Evolutionary conservation across 2,797 vertebrate species (phyloP), one percentile per base, ranked within the genome.

Genomic region (Podarcis siculus): DNA sequence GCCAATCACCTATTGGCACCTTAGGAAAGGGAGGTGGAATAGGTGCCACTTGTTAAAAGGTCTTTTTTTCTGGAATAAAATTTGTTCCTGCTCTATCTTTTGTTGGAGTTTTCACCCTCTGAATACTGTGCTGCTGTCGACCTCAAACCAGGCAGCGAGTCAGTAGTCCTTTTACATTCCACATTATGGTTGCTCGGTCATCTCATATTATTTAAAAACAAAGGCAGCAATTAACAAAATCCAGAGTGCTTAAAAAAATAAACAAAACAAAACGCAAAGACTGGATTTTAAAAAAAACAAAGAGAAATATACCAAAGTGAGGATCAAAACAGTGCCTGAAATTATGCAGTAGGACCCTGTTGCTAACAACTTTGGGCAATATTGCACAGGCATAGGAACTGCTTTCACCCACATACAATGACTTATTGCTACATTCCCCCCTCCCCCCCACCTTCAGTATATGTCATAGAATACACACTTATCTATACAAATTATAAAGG

Each of bases 381-480:
- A 92, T 87, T 92, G 92, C 9, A 0, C 83, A 0, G 32, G n/a
- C 85, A 80, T 42, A 1, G 85, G 86, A 93, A 85, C 89, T 80
- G 92, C 79, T 90, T 72, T 73, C 13, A 55, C 88, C 92, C 90
- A 91, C 87, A 91, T 92, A 90, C 2, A 91, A 82, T 0, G 0
- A 17, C 76, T 95, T 95, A 95, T 94, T 95, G 93, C 95, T 94
- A 91, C 85, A 88, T 37, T 78, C 58, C 75, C 92, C 92, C 81
- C 83, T 87, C 87, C 49, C 49, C 0, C 80, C 86, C 71, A 3
- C 37, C 79, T 76, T 90, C 79, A 69, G 80, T 71, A 86, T 15
- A 86, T 80, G 78, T 87, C 83, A 72, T 83, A 93, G 79, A 92
- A 90, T 37, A 93, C 23, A 42, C 75, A 93, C 86, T 0, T 90